Conservation (phyloP, 2,797 vertebrate genomes). For the Rhinoraja longicauda region DNA sequence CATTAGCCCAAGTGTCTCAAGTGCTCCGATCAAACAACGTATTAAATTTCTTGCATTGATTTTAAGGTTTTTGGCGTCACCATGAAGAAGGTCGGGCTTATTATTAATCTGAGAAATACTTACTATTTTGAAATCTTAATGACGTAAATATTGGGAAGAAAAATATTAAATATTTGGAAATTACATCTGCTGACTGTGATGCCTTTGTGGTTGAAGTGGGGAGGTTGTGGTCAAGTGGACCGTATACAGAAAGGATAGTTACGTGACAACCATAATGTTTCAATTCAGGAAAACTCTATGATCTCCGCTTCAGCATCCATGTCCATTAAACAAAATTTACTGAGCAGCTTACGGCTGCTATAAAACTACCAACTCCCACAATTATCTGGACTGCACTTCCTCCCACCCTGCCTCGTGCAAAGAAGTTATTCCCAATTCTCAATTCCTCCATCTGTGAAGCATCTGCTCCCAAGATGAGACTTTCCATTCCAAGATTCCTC, state of each 20-base stretch:
- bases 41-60: neutral
- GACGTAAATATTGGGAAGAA: neutral
- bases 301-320: too few relatives aligned
- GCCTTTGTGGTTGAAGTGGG: neutral
- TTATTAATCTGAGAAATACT: neutral
- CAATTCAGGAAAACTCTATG: neutral
- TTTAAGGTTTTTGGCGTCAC: neutral
- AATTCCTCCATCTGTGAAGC: too few relatives aligned
- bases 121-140: neutral
- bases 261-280: neutral
- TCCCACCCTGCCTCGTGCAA: too few relatives aligned
- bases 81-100: neutral
- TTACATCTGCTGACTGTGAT: neutral
- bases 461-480: too few relatives aligned
- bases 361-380: too few relatives aligned
- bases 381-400: too few relatives aligned
- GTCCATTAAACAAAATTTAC: neutral
- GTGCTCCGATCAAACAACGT: constrained; percentile 20
- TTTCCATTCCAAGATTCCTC: too few relatives aligned
- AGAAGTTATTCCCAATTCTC: too few relatives aligned
- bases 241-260: neutral
- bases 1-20: constrained; percentile 34
- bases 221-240: constrained; percentile 6
- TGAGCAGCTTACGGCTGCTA: neutral
- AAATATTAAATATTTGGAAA: neutral